phyloP scores from a whole-genome alignment of 1,140 invertebrate species.

The Drosophila equinoxialis region DNA sequence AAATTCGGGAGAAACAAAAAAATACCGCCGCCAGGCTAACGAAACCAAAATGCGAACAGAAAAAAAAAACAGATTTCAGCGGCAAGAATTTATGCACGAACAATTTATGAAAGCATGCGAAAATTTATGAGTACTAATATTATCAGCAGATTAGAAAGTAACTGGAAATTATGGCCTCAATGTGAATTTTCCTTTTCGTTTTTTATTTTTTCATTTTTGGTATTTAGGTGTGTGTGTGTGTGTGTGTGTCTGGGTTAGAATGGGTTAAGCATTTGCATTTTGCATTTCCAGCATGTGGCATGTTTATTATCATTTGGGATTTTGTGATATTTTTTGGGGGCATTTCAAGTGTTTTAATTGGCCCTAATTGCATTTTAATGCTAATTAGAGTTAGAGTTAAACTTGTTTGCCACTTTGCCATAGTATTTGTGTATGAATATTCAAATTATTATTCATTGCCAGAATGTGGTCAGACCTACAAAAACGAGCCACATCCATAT shows the following conservation, averaged over 20 bases:
- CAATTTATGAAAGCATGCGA: conserved; percentile 62
- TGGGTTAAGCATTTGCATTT: conserved; percentile 23
- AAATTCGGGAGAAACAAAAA: neutral
- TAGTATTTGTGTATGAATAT: conserved; percentile 17
- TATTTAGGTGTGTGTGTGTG: conserved; percentile 1
- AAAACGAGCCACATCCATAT: neutral
- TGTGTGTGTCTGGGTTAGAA: conserved; percentile 2
- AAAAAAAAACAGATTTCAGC: conserved; percentile 43
- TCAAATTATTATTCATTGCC: conserved; percentile 34
- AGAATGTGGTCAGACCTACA: neutral
- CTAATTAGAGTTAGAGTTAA: conserved; percentile 40
- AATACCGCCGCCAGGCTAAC: conserved; percentile 3
- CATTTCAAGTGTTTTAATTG: conserved; percentile 53
- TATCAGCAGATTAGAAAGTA: conserved; percentile 68
- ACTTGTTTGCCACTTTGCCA: conserved; percentile 10
- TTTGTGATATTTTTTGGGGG: conserved; percentile 28
- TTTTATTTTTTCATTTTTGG: neutral
- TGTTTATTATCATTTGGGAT: conserved; percentile 53
- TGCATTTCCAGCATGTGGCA: conserved; percentile 41
- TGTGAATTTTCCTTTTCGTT: conserved; percentile 11
- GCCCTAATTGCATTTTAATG: conserved; percentile 59
- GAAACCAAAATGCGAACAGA: conserved; percentile 8
- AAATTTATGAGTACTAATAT: conserved; percentile 65
- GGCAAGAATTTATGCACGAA: conserved; percentile 56
- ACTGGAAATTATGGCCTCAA: conserved; percentile 58